phyloP scores from a whole-genome alignment of 2,888 invertebrate genomes.

The Salpingus planirostris region DNA sequence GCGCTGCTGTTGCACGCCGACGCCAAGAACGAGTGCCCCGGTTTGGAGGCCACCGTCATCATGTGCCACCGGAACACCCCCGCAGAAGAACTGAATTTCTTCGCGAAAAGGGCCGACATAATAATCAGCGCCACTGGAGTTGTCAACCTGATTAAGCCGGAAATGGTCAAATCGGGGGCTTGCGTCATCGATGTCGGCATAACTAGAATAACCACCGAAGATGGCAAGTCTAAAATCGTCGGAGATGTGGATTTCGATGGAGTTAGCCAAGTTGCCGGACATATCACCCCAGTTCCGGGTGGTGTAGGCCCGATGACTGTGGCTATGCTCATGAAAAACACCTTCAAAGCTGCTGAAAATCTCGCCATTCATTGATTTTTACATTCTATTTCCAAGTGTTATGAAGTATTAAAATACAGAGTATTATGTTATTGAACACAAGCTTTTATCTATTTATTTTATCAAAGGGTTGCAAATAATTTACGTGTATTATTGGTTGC shows the following conservation, averaged over 20 bases:
- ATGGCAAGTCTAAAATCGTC: conserved; percentile 64
- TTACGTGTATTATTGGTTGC: too few species aligned
- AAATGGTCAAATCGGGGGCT: conserved; percentile 85
- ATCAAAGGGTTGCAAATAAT: too few species aligned
- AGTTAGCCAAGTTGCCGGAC: conserved; percentile 73
- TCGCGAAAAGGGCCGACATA: conserved; percentile 67
- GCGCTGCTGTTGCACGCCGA: conserved; percentile 77
- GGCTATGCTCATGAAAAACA: conserved; percentile 87
- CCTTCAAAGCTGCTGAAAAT: conserved; percentile 62
- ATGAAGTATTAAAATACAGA: too few species aligned
- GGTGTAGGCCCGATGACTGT: conserved; percentile 94
- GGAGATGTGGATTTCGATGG: conserved; percentile 87
- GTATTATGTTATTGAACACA: too few species aligned
- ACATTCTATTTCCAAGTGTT: too few species aligned
- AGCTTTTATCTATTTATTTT: too few species aligned
- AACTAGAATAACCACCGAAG: conserved; percentile 55
- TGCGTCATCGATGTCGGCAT: conserved; percentile 87
- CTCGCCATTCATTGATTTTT: too few species aligned
- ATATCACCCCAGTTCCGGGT: conserved; percentile 84
- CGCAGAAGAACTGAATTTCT: conserved; percentile 58
- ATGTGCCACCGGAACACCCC: conserved; percentile 87
- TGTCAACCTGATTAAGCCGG: conserved; percentile 63
- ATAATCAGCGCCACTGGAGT: conserved; percentile 70
- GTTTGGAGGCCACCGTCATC: conserved; percentile 80
- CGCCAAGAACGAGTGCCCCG: conserved; percentile 57